Evolutionary conservation across 37 sponge, comb jelly and placozoan species (phyloP).

Genomic region (Halichondria panicea): DNA sequence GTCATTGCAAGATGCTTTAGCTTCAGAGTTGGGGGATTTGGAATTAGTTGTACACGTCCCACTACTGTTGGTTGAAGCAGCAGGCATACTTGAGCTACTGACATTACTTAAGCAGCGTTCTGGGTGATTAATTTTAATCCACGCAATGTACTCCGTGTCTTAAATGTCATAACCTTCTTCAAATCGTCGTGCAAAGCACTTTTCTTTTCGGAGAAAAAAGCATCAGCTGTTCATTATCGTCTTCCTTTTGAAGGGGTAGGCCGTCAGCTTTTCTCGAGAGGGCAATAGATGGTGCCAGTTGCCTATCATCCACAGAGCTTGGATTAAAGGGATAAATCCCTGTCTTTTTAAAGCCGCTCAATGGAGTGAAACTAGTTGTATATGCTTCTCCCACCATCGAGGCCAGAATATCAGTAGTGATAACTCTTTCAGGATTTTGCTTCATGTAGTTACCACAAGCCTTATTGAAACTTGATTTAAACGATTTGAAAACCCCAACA

Average conservation of each 20-base stretch:
- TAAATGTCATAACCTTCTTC: constrained; percentile 45
- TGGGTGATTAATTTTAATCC: constrained; percentile 39
- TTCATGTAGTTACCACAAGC: constrained; percentile 39
- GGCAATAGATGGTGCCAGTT: constrained; percentile 58
- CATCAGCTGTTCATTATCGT: not conserved
- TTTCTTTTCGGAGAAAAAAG: constrained; percentile 14
- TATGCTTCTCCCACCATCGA: constrained; percentile 44
- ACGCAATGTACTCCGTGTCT: constrained; percentile 41
- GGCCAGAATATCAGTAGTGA: constrained; percentile 40
- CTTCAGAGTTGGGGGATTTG: not conserved
- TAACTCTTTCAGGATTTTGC: constrained; percentile 47
- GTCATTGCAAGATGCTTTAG: not conserved
- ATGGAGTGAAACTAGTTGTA: constrained; percentile 49
- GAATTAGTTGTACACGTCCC: not conserved
- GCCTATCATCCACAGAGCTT: constrained; percentile 46
- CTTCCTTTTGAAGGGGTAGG: not conserved
- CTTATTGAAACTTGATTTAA: constrained; percentile 45
- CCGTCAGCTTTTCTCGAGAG: not conserved
- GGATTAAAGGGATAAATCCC: constrained; percentile 58
- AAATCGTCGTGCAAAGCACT: constrained; percentile 14
- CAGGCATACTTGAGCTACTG: not conserved
- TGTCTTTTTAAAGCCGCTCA: constrained; percentile 63
- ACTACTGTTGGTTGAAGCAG: not conserved
- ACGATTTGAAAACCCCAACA: constrained; percentile 68
- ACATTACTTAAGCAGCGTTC: constrained; percentile 1